These are phyloP conservation scores for Ornithoptera priamus DNA, from an alignment of 2,888 invertebrate species.

Conservation along the genomic window DNA sequence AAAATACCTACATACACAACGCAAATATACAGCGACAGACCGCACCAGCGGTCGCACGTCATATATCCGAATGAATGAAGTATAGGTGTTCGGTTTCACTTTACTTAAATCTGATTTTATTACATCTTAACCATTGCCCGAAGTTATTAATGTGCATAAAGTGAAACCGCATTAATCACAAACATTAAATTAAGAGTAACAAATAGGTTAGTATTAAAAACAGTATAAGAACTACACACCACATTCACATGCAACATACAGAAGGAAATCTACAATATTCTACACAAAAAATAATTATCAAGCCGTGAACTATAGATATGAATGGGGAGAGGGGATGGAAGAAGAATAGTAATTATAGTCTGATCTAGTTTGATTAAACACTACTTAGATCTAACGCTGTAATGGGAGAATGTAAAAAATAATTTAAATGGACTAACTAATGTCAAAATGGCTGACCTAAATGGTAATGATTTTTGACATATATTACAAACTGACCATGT, in stretches of 20 bases:
- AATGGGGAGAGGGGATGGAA: background rate
- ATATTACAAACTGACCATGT: slow-evolving; percentile 43
- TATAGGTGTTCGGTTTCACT: slow-evolving; percentile 50
- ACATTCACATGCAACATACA: slow-evolving; percentile 63
- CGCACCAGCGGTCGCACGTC: slow-evolving; percentile 36
- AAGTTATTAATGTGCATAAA: background rate
- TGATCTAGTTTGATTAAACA: background rate
- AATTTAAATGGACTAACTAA: slow-evolving; percentile 45
- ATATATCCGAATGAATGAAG: slow-evolving; percentile 31
- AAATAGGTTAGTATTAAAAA: slow-evolving; percentile 32
- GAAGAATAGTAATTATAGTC: slow-evolving; percentile 26
- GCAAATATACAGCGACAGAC: slow-evolving; percentile 63
- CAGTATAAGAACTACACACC: slow-evolving; percentile 34
- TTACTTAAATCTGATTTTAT: slow-evolving; percentile 28
- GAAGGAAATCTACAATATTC: slow-evolving; percentile 31
- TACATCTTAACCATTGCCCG: background rate
- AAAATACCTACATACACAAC: slow-evolving; percentile 65
- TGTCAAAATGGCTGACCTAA: slow-evolving; percentile 45
- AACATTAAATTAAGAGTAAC: slow-evolving; percentile 22
- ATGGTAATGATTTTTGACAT: slow-evolving; percentile 44
- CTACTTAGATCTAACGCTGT: slow-evolving; percentile 7
- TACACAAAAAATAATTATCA: slow-evolving; percentile 18
- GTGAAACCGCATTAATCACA: slow-evolving; percentile 29
- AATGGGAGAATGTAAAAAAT: slow-evolving; percentile 13
- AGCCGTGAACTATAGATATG: slow-evolving; percentile 23